Conservation (phyloP, 2,113 vertebrate genomes). For the Phocoena phocoena region DNA sequence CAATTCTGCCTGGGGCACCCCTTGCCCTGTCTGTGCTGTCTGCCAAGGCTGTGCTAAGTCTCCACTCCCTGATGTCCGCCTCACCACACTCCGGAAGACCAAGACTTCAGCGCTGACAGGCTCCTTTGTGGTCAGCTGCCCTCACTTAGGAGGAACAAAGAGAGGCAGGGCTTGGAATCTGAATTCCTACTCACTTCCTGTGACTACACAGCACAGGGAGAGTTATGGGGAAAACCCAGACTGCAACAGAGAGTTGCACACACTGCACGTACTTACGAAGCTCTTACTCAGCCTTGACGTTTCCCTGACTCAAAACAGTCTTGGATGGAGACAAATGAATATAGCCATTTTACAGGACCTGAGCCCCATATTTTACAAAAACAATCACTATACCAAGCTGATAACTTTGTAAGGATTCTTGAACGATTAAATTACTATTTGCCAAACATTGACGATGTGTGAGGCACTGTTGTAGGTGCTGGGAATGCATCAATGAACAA, state of each 20-base stretch:
- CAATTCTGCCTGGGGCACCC: neutral
- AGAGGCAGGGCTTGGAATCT: neutral
- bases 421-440: neutral
- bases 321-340: neutral
- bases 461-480: neutral
- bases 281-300: neutral
- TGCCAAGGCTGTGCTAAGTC: neutral
- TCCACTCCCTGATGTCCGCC: neutral
- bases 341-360: neutral
- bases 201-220: neutral
- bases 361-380: neutral
- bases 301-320: neutral
- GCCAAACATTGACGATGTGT: neutral
- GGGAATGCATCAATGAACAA: neutral
- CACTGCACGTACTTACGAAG: fast-evolving
- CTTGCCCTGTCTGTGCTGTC: neutral
- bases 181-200: neutral
- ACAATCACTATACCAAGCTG: neutral
- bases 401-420: neutral
- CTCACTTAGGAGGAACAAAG: neutral
- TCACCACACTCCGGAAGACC: neutral
- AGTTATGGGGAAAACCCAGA: neutral
- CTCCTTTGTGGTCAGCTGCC: neutral
- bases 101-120: neutral
- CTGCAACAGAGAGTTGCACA: neutral